These are phyloP conservation scores for Lepus timidus DNA, from an alignment of 2,113 vertebrate genomes.

Conservation along the genomic window DNA sequence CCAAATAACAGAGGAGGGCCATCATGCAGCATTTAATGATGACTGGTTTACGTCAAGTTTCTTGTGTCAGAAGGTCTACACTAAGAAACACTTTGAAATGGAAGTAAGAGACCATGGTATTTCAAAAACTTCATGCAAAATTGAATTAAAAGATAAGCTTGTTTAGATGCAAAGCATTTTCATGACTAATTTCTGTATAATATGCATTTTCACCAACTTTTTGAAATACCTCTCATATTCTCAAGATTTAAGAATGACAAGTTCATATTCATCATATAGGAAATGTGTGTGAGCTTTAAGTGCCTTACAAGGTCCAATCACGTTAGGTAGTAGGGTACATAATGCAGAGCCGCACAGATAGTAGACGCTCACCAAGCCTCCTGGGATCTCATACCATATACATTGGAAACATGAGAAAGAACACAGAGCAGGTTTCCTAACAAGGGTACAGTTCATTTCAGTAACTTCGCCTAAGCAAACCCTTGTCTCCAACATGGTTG, in stretches of 20 bases:
- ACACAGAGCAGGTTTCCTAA: not conserved
- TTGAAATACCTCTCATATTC: not conserved
- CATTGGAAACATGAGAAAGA: not conserved
- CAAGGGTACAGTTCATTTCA: not conserved
- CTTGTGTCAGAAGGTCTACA: not conserved
- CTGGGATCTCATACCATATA: not conserved
- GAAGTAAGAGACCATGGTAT: not conserved
- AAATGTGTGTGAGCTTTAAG: not conserved
- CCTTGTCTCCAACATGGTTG: not conserved
- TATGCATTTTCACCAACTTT: too few species aligned
- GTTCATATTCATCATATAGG: not conserved
- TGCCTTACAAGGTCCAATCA: not conserved
- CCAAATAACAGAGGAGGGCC: not conserved
- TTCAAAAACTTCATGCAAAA: too few species aligned
- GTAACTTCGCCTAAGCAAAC: not conserved
- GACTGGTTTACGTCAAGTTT: not conserved
- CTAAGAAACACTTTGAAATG: constrained; percentile 18
- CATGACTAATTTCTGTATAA: too few species aligned
- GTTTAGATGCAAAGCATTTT: too few species aligned
- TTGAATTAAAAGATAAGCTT: too few species aligned
- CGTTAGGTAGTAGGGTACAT: not conserved
- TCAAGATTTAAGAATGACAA: not conserved
- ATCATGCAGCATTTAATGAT: not conserved
- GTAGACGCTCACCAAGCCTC: not conserved
- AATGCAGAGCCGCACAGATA: not conserved